These are phyloP conservation scores for Calyptommatus sinebrachiatus DNA, from an alignment of 2,113 vertebrate species.

Conservation along the genomic window DNA sequence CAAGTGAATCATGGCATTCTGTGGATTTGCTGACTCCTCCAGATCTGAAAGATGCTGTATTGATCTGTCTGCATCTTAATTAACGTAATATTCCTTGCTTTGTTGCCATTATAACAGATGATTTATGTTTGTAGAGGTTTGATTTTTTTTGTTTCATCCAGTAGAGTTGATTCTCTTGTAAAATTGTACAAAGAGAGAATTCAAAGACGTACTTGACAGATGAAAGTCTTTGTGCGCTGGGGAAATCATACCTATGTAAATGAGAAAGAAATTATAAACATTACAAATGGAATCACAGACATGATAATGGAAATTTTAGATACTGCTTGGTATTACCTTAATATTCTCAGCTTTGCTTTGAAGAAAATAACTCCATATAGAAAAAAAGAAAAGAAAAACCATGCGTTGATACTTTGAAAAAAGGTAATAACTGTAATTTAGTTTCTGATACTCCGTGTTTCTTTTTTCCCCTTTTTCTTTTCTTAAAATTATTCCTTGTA, in stretches of 20 bases:
- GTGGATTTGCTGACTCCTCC: conserved; percentile 52
- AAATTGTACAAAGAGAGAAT: conserved; percentile 47
- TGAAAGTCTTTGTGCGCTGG: conserved; percentile 33
- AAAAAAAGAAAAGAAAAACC: too few relatives aligned
- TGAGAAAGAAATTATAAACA: conserved; percentile 10
- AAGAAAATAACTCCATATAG: background rate
- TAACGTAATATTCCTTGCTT: conserved; percentile 52
- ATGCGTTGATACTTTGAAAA: background rate
- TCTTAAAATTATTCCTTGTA: background rate
- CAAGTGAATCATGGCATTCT: conserved; percentile 19
- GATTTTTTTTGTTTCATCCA: conserved; percentile 34
- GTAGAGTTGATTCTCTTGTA: conserved; percentile 38
- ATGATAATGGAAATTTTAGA: background rate
- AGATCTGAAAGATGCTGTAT: conserved; percentile 61
- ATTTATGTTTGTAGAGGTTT: conserved; percentile 55
- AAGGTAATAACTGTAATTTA: background rate
- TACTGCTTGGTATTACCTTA: background rate
- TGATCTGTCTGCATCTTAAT: conserved; percentile 60
- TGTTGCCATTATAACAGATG: conserved; percentile 49
- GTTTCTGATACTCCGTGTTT: background rate
- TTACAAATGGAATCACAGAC: background rate
- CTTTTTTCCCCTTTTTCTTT: too few relatives aligned
- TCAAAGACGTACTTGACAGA: conserved; percentile 47
- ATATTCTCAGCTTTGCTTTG: background rate
- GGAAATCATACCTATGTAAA: background rate